A percentile compares a stretch with the other conserved stretches of the same genome.
Evolutionary conservation across 2,888 invertebrate species (phyloP).

Genomic region (Leptopilina drosophilae): DNA sequence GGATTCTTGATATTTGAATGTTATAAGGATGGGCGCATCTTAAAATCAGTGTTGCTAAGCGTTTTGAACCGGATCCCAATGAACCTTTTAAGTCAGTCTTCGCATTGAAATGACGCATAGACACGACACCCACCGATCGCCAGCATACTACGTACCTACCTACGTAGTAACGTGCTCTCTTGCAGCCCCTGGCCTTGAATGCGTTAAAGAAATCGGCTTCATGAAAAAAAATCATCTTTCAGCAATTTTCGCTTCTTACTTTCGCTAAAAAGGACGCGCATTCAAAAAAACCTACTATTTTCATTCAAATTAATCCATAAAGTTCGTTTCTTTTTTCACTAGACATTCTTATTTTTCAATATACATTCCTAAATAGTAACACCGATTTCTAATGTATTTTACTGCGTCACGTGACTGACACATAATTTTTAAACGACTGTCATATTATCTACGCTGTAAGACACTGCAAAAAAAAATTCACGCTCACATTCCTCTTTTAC

Average conservation of each 20-base stretch:
- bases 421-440: slow-evolving; percentile 39
- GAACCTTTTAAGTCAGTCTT: slow-evolving; percentile 60
- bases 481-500: slow-evolving; percentile 24
- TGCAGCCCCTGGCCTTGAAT: slow-evolving; percentile 66
- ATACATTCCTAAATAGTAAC: slow-evolving; percentile 31
- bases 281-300: background rate
- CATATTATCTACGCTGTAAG: slow-evolving; percentile 34
- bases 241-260: background rate
- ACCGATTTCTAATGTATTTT: slow-evolving; percentile 39
- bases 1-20: slow-evolving; percentile 16
- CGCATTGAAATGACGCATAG: slow-evolving; percentile 62
- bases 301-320: background rate
- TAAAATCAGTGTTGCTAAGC: slow-evolving; percentile 69
- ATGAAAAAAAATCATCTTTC: slow-evolving; percentile 8
- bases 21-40: slow-evolving; percentile 20
- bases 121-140: slow-evolving; percentile 60
- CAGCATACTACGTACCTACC: slow-evolving; percentile 57
- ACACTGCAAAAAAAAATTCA: slow-evolving; percentile 18
- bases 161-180: slow-evolving; percentile 67
- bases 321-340: background rate
- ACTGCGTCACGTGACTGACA: slow-evolving; percentile 39
- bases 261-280: slow-evolving; percentile 12
- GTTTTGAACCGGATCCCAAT: slow-evolving; percentile 61
- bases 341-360: slow-evolving; percentile 5
- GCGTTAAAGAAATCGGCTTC: slow-evolving; percentile 33